Base-by-base conservation (phyloP, 2,888 invertebrate genomes). In the Chymomyza procnemis region DNA sequence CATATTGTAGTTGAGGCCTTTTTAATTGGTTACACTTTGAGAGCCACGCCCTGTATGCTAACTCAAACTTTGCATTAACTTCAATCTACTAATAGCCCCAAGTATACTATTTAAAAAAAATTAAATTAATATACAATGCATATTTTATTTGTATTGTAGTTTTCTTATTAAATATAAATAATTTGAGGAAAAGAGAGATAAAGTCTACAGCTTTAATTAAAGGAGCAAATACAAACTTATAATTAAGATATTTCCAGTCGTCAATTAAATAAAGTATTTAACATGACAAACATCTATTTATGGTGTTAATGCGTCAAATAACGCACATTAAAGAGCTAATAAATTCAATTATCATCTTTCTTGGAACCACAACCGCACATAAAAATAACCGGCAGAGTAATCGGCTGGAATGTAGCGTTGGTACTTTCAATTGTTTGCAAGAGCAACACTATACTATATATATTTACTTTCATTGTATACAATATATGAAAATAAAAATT, bases 331-430 rank as follows among this genome's bases (percentile, higher is more conserved):
- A 60, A 56, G 64, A 48, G 59, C 62, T 12, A 30, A 85, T 78
- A 67, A 73, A 82, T 77, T 80, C 66, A 82, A 82, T 80, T 82
- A 71, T 41, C 68, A 65, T 2, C 14, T 50, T n/a, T n/a, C 1
- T 50, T 2, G 4, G 34, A 41, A 41, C 12, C 34, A 41, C 34
- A 41, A 41, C 34, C 9, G 12, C 0, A 9, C 12, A 41, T 41
- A 41, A 1, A 41, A 0, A 12, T 41, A 12, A 41, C 1, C 34
- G 34, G 12, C 2, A 41, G 12, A 41, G 34, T 12, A 12, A 12
- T 9, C 12, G 34, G 12, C 34, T 12, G 9, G 34, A 41, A 41
- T 41, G 34, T 3, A 41, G 9, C 34, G 12, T 12, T 41, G 2
- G 12, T 12, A 12, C 12, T 34, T 41, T 41, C 34, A 41, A 41